A percentile compares a stretch with the other conserved stretches of the same genome.
Evolutionary conservation across 2,888 invertebrate genomes (phyloP).

Genomic region (Drosophila leonis): DNA sequence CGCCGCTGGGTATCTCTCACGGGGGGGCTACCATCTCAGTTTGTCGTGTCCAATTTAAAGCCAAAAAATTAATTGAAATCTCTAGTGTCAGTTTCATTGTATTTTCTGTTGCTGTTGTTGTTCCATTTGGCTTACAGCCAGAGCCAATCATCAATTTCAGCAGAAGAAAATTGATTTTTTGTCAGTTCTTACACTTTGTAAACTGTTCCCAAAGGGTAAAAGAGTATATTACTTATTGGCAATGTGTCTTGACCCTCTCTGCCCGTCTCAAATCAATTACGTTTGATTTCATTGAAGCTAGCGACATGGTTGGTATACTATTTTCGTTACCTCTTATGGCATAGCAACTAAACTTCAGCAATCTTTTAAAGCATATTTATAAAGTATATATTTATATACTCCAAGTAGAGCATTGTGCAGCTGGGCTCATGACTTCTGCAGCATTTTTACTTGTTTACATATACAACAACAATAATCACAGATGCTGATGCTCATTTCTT

Average conservation of each 20-base stretch:
- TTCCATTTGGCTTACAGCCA: constrained; percentile 34
- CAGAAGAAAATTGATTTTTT: constrained; percentile 54
- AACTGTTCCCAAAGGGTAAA: constrained; percentile 6
- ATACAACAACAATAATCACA: constrained; percentile 20
- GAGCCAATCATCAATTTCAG: constrained; percentile 73
- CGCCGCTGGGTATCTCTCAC: constrained; percentile 16
- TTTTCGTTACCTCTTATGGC: not conserved
- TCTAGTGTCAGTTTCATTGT: constrained; percentile 42
- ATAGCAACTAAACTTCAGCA: no score
- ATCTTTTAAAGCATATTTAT: not conserved
- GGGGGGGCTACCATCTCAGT: constrained; percentile 7
- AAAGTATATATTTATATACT: no score
- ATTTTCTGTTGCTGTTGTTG: constrained; percentile 26
- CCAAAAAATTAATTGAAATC: constrained; percentile 77
- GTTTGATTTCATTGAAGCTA: not conserved
- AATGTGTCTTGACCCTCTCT: not conserved
- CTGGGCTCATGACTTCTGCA: not conserved
- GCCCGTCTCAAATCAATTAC: constrained; percentile 3
- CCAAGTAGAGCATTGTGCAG: not conserved
- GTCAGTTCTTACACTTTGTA: constrained; percentile 42
- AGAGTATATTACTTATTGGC: not conserved
- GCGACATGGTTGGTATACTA: not conserved
- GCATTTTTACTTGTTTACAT: constrained; percentile 6
- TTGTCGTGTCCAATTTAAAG: constrained; percentile 49
- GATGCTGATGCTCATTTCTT: constrained; percentile 54